Percentiles rank a stretch among this genome's conserved stretches.
These are phyloP conservation scores for Umimayanthus kanabou DNA, from an alignment of 92 coral and sea anemone genomes.

Conservation along the genomic window DNA sequence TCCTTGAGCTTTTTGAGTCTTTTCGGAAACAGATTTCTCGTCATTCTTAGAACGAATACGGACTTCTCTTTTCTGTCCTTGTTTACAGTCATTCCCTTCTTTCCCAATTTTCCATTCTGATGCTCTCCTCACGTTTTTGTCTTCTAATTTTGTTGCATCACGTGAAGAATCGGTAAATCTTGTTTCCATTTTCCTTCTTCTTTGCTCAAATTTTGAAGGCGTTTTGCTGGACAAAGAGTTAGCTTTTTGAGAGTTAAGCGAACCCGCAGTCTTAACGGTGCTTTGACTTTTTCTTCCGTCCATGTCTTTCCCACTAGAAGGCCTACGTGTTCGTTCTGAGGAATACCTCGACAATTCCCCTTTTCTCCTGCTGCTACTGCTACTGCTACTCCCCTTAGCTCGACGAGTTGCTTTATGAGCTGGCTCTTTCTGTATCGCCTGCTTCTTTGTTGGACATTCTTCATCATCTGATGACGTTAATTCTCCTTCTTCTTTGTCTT, in stretches of 20 bases:
- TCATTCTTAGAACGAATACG: background rate
- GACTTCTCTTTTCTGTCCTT: background rate
- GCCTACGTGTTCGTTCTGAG: background rate
- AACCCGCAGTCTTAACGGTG: background rate
- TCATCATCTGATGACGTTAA: constrained; percentile 58
- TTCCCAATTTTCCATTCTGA: background rate
- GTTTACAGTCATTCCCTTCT: background rate
- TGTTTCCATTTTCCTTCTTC: background rate
- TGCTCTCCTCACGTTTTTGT: background rate
- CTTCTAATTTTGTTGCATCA: background rate
- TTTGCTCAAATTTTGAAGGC: background rate
- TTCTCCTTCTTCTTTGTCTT: constrained; percentile 64
- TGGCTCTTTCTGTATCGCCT: background rate
- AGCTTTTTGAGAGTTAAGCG: background rate
- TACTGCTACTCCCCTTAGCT: background rate
- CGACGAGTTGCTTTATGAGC: background rate
- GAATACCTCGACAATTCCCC: background rate
- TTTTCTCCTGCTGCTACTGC: background rate
- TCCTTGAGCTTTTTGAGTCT: background rate
- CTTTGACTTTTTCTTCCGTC: background rate
- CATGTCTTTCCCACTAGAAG: constrained; percentile 9
- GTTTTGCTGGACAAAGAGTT: background rate
- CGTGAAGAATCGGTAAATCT: background rate
- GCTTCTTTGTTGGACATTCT: constrained; percentile 9
- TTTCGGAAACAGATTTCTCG: background rate